Conservation (phyloP, 2,113 vertebrate genomes). For the Galbula dea region DNA sequence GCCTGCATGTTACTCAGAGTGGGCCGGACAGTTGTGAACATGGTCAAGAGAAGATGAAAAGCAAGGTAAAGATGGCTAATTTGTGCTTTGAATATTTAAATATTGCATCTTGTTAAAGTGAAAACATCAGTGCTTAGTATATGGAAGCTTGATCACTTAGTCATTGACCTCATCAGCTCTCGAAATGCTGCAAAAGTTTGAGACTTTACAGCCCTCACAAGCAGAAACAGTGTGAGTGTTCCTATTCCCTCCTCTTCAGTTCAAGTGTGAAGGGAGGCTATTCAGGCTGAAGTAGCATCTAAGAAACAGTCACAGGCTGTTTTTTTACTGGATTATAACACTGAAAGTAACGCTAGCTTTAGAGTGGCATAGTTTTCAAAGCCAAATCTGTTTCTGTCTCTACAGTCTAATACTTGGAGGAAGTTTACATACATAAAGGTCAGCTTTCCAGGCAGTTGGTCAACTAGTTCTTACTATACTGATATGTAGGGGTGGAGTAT, state of each 20-base stretch:
- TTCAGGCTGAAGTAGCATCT: background rate
- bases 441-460: background rate
- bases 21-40: constrained; percentile 75
- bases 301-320: background rate
- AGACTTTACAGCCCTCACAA: background rate
- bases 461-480: background rate
- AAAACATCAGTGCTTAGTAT: background rate
- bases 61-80: constrained; percentile 76
- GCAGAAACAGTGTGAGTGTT: background rate
- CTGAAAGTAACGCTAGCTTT: background rate
- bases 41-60: constrained; percentile 78
- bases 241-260: background rate
- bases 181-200: background rate
- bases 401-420: background rate
- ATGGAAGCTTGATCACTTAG: background rate
- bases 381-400: background rate
- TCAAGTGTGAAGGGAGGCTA: background rate
- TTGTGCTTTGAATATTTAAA: background rate
- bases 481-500: background rate
- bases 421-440: background rate
- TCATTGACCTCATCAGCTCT: background rate
- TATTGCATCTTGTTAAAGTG: background rate
- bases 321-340: background rate
- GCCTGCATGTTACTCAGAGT: constrained; percentile 71
- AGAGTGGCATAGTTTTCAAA: background rate